These are phyloP conservation scores for Leptodactylus fallax DNA, from an alignment of 2,797 vertebrate species.

Conservation along the genomic window DNA sequence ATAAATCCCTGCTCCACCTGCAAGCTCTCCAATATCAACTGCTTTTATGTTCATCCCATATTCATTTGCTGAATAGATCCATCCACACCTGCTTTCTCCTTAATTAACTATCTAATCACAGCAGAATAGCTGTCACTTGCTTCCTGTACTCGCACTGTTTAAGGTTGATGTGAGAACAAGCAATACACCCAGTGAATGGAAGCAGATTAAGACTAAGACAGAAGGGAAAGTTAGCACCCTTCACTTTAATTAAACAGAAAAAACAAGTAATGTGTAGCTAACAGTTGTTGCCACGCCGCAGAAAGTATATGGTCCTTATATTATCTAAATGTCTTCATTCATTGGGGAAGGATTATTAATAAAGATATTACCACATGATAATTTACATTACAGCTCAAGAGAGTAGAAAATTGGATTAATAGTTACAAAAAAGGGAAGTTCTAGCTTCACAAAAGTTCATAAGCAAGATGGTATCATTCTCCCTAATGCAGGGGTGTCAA, in stretches of 20 bases:
- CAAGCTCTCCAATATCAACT: constrained; percentile 77
- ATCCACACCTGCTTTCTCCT: constrained; percentile 79
- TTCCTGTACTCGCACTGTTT: constrained; percentile 75
- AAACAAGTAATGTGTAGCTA: constrained; percentile 26
- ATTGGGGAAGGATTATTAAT: neutral
- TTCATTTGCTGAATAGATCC: constrained; percentile 74
- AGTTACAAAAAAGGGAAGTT: no score
- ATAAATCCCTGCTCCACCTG: constrained; percentile 71
- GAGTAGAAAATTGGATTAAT: no score
- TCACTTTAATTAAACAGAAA: constrained; percentile 49
- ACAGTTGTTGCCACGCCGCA: neutral
- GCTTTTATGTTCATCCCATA: constrained; percentile 77
- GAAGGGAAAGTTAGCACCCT: constrained; percentile 42
- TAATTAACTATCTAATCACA: constrained; percentile 79
- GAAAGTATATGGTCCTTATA: neutral
- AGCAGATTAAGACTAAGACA: constrained; percentile 48
- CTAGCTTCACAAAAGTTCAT: no score
- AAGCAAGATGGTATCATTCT: no score
- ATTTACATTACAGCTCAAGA: no score
- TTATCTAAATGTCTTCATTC: neutral
- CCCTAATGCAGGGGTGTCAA: no score
- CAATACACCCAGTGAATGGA: constrained; percentile 43
- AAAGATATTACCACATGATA: neutral
- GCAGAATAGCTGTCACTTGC: constrained; percentile 71
- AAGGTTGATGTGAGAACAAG: constrained; percentile 68